phyloP scores from a whole-genome alignment of 2,113 vertebrate genomes.

The Odontesthes bonariensis region DNA sequence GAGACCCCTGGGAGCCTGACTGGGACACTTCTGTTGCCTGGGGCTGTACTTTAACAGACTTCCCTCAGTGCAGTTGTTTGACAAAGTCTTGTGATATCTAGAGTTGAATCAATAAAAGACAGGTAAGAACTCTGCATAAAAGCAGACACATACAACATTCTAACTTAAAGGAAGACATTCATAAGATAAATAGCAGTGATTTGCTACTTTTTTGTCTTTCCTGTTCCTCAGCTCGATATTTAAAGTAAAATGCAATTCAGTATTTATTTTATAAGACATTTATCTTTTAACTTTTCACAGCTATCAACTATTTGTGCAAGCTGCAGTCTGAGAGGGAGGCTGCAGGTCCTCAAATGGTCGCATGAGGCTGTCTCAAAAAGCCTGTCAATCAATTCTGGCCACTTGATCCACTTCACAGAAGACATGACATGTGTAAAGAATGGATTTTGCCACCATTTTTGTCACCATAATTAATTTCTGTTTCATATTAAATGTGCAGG shows the following conservation, averaged over 20 bases:
- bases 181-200: background rate
- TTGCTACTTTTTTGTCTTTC: background rate
- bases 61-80: slow-evolving; percentile 92
- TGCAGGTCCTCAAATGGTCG: too few relatives aligned
- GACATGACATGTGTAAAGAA: too few relatives aligned
- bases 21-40: slow-evolving; percentile 89
- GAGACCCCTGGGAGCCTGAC: slow-evolving; percentile 88
- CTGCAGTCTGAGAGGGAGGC: too few relatives aligned
- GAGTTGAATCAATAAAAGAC: slow-evolving; percentile 20
- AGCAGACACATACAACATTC: background rate
- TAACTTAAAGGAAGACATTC: background rate
- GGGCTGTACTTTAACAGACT: slow-evolving; percentile 88
- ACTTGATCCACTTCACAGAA: too few relatives aligned
- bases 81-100: slow-evolving; percentile 91
- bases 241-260: background rate
- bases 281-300: too few relatives aligned
- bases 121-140: background rate
- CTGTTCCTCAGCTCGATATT: background rate
- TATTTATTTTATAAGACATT: too few relatives aligned
- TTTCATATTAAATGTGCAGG: too few relatives aligned
- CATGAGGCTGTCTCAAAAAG: too few relatives aligned
- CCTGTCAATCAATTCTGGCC: too few relatives aligned
- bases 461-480: too few relatives aligned
- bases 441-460: too few relatives aligned
- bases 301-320: too few relatives aligned